Conservation (phyloP, 1,140 invertebrate species). For the Triops cancriformis region DNA sequence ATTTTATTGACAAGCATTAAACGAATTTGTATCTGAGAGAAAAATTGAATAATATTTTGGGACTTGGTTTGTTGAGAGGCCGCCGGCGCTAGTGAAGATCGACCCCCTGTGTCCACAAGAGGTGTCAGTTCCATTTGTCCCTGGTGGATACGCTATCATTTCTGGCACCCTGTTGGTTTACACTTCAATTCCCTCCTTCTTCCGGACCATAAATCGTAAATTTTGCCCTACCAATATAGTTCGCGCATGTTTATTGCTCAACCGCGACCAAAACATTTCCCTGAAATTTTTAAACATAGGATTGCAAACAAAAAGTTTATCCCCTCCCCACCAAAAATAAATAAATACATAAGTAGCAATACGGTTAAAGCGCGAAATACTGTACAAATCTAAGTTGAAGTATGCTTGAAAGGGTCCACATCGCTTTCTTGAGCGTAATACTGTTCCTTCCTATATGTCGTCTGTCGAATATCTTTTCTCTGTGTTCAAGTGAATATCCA, state of each 20-base stretch:
- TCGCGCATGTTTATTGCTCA: too few species aligned
- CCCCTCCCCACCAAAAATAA: too few species aligned
- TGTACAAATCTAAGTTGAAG: neutral
- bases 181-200: neutral
- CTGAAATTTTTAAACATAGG: neutral
- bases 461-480: neutral
- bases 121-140: neutral
- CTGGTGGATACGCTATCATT: neutral
- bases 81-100: neutral
- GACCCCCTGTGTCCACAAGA: neutral
- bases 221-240: neutral
- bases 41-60: neutral
- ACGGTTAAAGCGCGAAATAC: too few species aligned
- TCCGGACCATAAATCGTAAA: neutral
- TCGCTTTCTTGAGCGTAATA: neutral
- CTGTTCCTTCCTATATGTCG: too few species aligned
- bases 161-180: constrained; percentile 1
- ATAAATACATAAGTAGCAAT: too few species aligned
- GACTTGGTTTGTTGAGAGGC: neutral
- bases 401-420: neutral
- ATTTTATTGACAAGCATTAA: too few species aligned
- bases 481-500: too few species aligned
- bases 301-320: neutral
- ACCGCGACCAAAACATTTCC: neutral
- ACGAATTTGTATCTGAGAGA: neutral